Evolutionary conservation across 2,888 invertebrate species (phyloP), one percentile per base, ranked within the genome.

Genomic region (Agapetus fuscipes): DNA sequence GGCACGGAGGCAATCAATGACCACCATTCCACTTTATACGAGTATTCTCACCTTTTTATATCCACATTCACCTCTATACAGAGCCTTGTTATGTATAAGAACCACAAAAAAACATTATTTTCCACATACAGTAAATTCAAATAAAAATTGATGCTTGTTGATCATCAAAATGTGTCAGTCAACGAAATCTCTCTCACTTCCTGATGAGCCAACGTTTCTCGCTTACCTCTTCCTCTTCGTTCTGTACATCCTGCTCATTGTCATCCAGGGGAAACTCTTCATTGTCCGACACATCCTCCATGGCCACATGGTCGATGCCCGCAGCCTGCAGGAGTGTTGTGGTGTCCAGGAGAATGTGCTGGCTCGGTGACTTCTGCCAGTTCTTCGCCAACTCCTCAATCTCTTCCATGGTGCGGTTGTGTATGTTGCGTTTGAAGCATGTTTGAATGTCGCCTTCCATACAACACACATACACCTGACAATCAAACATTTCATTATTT

Each of bases 381-480:
- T 74, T 74, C 42, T 75, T 60, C 29, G 78, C 65, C 43, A 88
- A 74, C 48, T 74, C 70, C 53, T 83, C 73, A 30, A 96, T 84
- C 41, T 95, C 93, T 2, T 76, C 72, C 51, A 83, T 72, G 0
- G 71, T 74, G 32, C 94, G 76, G 48, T 82, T 76, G 59, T 96
- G 95, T 40, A 84, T 77, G 61, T 95, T 95, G 42, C 88, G 75
- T 57, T 83, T 83, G 40, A 76, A 66, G 61, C 95, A 95, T 1
- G 75, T 64, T 44, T 80, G 73, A 9, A 81, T 60, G 58, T 93
- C 93, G 56, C 80, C 73, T 52, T 88, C 84, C 75, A 94, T 74
- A 57, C 93, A 88, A 53, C 87, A 84, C 41, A 94, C 75, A 60
- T 90, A 96, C 12, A 90, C 91, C 94, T 94, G 57, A 9, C 59